Conservation (phyloP, 2,113 vertebrate species). For the Chlamydotis undulata region DNA sequence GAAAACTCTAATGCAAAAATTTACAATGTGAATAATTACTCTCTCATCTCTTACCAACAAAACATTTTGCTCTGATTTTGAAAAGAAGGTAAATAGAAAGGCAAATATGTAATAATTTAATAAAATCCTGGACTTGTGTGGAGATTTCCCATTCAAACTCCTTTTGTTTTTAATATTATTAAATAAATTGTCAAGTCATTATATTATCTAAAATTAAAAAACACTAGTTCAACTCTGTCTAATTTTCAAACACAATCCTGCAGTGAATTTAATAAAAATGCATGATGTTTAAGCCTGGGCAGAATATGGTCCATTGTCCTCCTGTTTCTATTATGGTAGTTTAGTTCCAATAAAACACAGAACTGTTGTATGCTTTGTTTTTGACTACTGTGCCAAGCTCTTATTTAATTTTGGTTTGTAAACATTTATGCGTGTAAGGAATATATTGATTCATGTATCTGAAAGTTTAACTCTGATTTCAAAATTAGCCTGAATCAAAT, state of each 20-base stretch:
- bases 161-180: not conserved
- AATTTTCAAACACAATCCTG: not conserved
- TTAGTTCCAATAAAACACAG: conserved; percentile 15
- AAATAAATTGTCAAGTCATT: conserved; percentile 32
- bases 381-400: conserved; percentile 1
- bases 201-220: conserved; percentile 23
- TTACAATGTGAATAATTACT: not conserved
- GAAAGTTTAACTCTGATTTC: conserved; percentile 6
- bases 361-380: not conserved
- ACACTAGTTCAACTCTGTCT: not conserved
- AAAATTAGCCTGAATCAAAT: conserved; percentile 39
- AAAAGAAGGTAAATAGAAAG: not conserved
- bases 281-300: not conserved
- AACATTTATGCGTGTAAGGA: conserved; percentile 1
- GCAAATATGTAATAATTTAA: not conserved
- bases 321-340: conserved; percentile 14
- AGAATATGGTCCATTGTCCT: not conserved
- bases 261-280: not conserved
- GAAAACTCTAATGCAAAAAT: not conserved
- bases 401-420: conserved; percentile 15
- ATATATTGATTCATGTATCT: not conserved
- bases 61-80: not conserved
- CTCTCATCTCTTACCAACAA: not conserved
- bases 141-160: not conserved
- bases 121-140: not conserved